Base-by-base conservation (phyloP, 92 coral and sea anemone genomes). In the Isaurus tuberculatus region DNA sequence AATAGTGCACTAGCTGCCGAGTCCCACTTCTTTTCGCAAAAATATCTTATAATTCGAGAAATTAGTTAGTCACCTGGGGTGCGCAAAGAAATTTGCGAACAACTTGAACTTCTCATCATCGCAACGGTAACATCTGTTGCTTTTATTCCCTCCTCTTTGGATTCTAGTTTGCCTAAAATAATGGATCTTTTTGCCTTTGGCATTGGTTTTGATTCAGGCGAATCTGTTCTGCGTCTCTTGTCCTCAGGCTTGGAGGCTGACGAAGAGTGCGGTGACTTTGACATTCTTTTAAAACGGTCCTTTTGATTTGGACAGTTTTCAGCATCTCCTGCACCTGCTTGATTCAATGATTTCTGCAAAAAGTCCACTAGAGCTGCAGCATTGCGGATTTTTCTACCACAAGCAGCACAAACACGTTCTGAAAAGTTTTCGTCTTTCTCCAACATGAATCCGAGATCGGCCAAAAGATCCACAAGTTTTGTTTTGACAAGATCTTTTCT, bases 331-430 rank as follows among this genome's bases (percentile, higher is more conserved):
- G 83, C 34, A n/a, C 51, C 46, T 40, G 46, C 46, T 40, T 40
- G 46, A 40, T 11, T 70, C 33, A 80, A 61, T n/a, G 17, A 68
- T 20, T 44, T 26, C 27, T 48, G 32, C 60, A 64, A 42, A 63
- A 17, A 80, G 51, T 26, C 49, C 37, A 60, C 25, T 63, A 83
- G 15, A 29, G 72, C 61, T 28, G 51, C 29, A 0, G 68, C 87
- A 16, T 40, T 71, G 37, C 72, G 11, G 31, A 60, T 70, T 28
- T 83, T 71, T n/a, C 67, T 72, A 20, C 57, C 80, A 72, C 72
- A 71, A 33, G 58, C 43, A 8, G 86, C 71, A 72, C 80, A 83
- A 42, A 83, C 87, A 53, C 71, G 71, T 46, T 20, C 23, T 51
- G 87, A 84, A 26, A 37, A 36, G 65, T 63, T 44, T 17, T 23